Base-by-base conservation (phyloP, 2,113 vertebrate species). In the Neomonachus schauinslandi region DNA sequence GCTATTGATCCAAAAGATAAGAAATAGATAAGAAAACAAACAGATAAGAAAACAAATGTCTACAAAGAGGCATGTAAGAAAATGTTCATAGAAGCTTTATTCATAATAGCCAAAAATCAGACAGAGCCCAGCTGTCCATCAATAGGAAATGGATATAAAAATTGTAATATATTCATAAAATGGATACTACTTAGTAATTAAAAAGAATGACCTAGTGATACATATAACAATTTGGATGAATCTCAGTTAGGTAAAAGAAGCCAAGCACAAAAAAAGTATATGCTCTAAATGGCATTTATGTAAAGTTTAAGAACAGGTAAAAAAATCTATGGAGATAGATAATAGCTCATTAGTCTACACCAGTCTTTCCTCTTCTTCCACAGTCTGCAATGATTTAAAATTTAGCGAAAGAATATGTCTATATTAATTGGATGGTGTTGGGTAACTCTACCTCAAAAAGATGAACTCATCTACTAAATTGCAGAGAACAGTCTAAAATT, bases 401-500 rank as follows among this genome's bases (percentile, higher is more conserved):
- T 74, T 88, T 59, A 67, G 61, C 13, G 84, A 84, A 89, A 87
- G 21, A 88, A 80, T 79, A 49, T 84, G 12, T 55, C 69, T 39
- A 72, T 49, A 74, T 77, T 61, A 96, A 81, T 33, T 71, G 14
- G n/a, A 83, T 90, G 22, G 55, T 94, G 31, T 91, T 79, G 95
- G 65, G 19, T 87, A 93, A 85, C 39, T 93, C 36, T 53, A 76
- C 10, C 49, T 53, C 42, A 91, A 72, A 63, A 94, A 90, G 28
- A 94, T 53, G 13, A 67, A 77, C 36, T 83, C 31, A 46, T 84
- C 28, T 74, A 65, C 16, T 95, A 93, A 97, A 87, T 5, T 96
- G 18, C 33, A 97, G n/a, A 88, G 24, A 65, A 24, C 59, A 94
- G 79, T 72, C 39, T 87, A 91, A 72, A 93, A 89, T 83, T 65